phyloP scores from a whole-genome alignment of 92 coral and sea anemone genomes.

The Ricordea florida region DNA sequence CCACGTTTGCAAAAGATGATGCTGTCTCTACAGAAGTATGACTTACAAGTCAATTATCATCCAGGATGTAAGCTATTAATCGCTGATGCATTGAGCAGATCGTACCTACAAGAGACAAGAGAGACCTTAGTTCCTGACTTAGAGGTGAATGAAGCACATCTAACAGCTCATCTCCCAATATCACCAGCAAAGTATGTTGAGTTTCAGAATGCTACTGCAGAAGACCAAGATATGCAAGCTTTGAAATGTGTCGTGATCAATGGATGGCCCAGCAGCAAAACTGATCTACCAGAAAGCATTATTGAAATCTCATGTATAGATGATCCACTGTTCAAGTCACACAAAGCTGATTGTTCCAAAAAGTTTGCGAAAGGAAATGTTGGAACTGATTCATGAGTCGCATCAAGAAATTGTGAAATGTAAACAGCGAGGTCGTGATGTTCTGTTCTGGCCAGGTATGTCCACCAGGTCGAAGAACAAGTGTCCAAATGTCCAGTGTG shows the following conservation, averaged over 20 bases:
- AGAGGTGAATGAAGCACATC: constrained; percentile 21
- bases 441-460: too few species aligned
- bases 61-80: background rate
- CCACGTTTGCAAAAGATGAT: constrained; percentile 17
- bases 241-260: background rate
- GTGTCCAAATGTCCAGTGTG: too few species aligned
- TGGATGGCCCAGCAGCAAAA: constrained; percentile 15
- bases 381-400: constrained; percentile 9
- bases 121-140: constrained; percentile 23
- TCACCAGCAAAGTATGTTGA: constrained; percentile 28
- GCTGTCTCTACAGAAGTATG: background rate
- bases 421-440: too few species aligned
- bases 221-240: constrained; percentile 8
- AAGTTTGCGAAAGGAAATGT: background rate
- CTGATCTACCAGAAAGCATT: background rate
- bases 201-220: too few species aligned
- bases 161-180: constrained; percentile 31
- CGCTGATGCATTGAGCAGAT: constrained; percentile 15
- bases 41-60: background rate
- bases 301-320: background rate
- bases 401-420: constrained; percentile 44
- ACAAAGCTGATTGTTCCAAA: constrained; percentile 14
- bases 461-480: too few species aligned
- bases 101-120: too few species aligned
- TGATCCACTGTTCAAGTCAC: too few species aligned